Conservation (phyloP, 1,140 invertebrate genomes). For the Polyergus mexicanus region DNA sequence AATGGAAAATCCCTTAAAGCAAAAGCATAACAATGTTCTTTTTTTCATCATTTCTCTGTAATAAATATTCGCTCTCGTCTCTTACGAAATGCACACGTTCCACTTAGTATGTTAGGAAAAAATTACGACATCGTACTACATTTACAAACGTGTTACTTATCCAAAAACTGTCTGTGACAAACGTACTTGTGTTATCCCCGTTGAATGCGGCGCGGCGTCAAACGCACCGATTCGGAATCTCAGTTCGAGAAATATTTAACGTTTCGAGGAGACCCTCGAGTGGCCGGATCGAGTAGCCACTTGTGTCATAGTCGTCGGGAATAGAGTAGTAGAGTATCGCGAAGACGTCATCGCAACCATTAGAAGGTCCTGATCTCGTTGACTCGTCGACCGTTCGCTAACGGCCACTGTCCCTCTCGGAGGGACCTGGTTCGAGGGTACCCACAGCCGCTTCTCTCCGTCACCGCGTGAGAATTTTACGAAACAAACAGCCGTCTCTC, state of each 20-base stretch:
- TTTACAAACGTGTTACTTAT: constrained; percentile 11
- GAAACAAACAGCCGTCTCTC: constrained; percentile 72
- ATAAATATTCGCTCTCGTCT: not conserved
- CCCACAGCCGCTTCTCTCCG: constrained; percentile 14
- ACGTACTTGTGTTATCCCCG: not conserved
- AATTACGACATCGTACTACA: no score
- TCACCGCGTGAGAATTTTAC: constrained; percentile 65
- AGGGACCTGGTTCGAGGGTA: constrained; percentile 54
- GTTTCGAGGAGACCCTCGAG: constrained; percentile 46
- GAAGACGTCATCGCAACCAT: constrained; percentile 72
- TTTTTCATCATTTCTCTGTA: not conserved
- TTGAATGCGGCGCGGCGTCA: not conserved
- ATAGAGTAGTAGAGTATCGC: constrained; percentile 54
- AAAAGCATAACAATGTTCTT: not conserved
- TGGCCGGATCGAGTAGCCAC: constrained; percentile 50
- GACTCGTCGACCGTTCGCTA: constrained; percentile 40
- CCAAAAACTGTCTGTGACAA: not conserved
- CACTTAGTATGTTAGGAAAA: not conserved
- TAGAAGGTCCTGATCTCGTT: constrained; percentile 68
- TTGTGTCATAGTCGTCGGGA: constrained; percentile 62
- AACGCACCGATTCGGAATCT: constrained; percentile 25
- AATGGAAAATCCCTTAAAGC: constrained; percentile 29
- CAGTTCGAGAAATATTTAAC: constrained; percentile 38
- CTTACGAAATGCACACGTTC: not conserved
- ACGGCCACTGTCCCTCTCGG: constrained; percentile 50